Percentiles rank a stretch among this genome's conserved stretches.
phyloP scores from a whole-genome alignment of 2,888 invertebrate genomes.

The Ischnus inquisitorius region DNA sequence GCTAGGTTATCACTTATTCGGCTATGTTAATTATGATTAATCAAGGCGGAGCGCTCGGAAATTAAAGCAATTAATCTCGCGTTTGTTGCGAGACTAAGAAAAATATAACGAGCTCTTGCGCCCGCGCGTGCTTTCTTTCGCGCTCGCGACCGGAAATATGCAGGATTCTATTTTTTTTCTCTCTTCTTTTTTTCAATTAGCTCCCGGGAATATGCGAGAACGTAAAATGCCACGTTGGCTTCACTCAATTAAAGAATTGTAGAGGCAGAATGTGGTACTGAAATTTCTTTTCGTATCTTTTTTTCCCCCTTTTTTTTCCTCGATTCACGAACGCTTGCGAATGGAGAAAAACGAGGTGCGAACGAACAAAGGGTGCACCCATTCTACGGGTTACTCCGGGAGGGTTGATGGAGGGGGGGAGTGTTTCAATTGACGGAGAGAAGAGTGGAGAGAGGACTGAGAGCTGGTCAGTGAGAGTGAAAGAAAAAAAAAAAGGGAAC shows the following conservation, averaged over 20 bases:
- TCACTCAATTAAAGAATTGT: conserved; percentile 30
- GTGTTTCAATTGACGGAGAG: conserved; percentile 19
- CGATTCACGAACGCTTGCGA: neutral
- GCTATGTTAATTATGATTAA: conserved; percentile 83
- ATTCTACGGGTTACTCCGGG: conserved; percentile 6
- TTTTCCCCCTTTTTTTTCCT: conserved; percentile 4
- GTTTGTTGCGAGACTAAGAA: conserved; percentile 62
- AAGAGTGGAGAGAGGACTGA: conserved; percentile 38
- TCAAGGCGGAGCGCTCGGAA: conserved; percentile 80
- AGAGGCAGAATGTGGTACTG: neutral
- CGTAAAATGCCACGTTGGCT: neutral
- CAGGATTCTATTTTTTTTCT: conserved; percentile 36
- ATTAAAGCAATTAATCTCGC: conserved; percentile 84
- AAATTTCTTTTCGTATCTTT: neutral
- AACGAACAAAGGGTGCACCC: conserved; percentile 12
- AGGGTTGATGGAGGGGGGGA: neutral
- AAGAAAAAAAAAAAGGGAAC: conserved; percentile 68
- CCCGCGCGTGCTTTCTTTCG: conserved; percentile 31
- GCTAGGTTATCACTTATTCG: conserved; percentile 50
- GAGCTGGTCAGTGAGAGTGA: conserved; percentile 57
- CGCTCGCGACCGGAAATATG: conserved; percentile 51
- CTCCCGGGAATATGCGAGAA: conserved; percentile 12
- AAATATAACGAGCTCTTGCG: conserved; percentile 43
- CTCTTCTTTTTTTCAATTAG: conserved; percentile 46
- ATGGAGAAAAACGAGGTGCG: conserved; percentile 15